phyloP scores from a whole-genome alignment of 1,140 invertebrate species.

The Mactra quadrangularis region DNA sequence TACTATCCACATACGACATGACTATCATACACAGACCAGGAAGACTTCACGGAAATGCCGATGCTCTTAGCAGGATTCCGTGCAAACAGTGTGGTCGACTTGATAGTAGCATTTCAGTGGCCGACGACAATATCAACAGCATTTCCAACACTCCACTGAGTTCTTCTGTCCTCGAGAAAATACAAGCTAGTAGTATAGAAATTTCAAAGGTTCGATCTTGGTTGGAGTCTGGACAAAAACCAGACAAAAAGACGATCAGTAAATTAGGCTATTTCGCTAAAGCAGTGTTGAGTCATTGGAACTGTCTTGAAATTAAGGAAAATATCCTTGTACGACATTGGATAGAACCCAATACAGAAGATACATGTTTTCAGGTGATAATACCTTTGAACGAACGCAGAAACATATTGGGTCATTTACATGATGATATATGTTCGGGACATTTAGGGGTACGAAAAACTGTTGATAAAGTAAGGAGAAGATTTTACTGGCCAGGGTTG shows the following conservation, averaged over 20 bases:
- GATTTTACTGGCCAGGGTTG: conserved; percentile 2
- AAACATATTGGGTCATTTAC: not conserved
- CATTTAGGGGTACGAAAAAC: not conserved
- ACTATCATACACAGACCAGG: conserved; percentile 12
- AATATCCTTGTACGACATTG: conserved; percentile 12
- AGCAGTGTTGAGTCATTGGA: conserved; percentile 10
- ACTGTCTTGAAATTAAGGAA: conserved; percentile 3
- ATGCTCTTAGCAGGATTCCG: not conserved
- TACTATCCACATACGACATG: not conserved
- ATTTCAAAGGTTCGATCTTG: not conserved
- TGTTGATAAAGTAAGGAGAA: not conserved
- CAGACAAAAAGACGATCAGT: no score
- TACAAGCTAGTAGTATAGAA: no score
- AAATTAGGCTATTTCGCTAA: no score
- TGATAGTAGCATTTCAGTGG: no score
- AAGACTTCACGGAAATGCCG: conserved; percentile 22
- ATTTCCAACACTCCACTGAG: no score
- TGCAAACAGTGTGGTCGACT: conserved; percentile 13
- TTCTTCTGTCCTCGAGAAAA: no score
- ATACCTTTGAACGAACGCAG: not conserved
- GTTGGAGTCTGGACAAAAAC: not conserved
- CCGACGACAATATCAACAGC: no score
- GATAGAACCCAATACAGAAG: not conserved
- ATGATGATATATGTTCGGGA: not conserved
- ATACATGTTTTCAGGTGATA: not conserved